These are phyloP conservation scores for Baccha elongata DNA, from an alignment of 2,888 invertebrate genomes.

Conservation along the genomic window DNA sequence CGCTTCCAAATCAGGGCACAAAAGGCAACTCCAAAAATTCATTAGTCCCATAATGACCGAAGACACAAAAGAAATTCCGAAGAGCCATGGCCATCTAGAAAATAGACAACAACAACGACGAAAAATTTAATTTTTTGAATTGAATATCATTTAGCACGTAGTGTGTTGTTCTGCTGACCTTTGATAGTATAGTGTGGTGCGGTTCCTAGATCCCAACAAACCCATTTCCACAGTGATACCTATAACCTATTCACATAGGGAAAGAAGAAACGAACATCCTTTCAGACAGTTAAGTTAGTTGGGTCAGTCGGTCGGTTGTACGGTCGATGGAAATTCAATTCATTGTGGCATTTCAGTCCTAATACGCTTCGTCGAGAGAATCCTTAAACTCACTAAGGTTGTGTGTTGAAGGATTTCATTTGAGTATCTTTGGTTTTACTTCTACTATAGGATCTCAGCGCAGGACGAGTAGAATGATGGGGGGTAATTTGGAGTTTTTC, in stretches of 20 bases:
- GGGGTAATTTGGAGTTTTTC: neutral
- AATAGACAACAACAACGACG: neutral
- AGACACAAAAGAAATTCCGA: conserved; percentile 51
- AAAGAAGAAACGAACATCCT: conserved; percentile 19
- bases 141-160: conserved; percentile 60
- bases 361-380: conserved; percentile 38
- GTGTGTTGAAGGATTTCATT: conserved; percentile 49
- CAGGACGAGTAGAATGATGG: neutral
- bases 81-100: conserved; percentile 1
- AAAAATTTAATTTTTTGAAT: conserved; percentile 35
- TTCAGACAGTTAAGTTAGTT: neutral
- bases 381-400: conserved; percentile 63
- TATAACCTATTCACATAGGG: too few species aligned
- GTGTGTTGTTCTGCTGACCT: conserved; percentile 44
- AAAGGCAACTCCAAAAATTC: conserved; percentile 60
- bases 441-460: neutral
- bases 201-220: neutral
- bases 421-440: conserved; percentile 56
- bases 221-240: neutral
- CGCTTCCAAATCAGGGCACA: conserved; percentile 35
- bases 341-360: conserved; percentile 24
- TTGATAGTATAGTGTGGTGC: conserved; percentile 25
- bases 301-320: conserved; percentile 9
- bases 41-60: conserved; percentile 52
- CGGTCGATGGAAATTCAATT: conserved; percentile 45